Conservation (phyloP, 2,888 invertebrate species). For the Lissonota sp. region DNA sequence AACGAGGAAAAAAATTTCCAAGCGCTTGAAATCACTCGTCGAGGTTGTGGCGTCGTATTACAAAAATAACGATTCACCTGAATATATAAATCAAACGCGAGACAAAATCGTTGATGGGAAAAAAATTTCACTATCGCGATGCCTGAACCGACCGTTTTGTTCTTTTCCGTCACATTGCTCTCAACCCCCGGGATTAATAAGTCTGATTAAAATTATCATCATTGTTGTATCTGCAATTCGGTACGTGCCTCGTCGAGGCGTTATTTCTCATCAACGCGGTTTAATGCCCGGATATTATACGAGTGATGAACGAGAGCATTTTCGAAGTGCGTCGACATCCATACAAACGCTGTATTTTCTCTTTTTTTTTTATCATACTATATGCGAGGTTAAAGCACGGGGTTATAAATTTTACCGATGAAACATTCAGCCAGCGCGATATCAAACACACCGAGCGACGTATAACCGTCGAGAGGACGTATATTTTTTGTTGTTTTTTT, state of each 20-base stretch:
- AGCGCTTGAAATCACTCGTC: too few relatives aligned
- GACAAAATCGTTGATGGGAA: not conserved
- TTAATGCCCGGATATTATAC: not conserved
- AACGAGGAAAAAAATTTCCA: too few relatives aligned
- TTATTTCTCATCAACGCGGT: not conserved
- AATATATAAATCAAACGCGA: too few relatives aligned
- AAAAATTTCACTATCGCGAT: not conserved
- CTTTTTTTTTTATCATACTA: slow-evolving; percentile 5
- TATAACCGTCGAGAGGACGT: too few relatives aligned
- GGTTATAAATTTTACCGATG: slow-evolving; percentile 21
- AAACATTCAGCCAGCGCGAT: slow-evolving; percentile 27
- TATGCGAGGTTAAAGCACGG: slow-evolving; percentile 6
- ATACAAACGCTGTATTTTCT: not conserved
- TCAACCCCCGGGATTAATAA: slow-evolving; percentile 44
- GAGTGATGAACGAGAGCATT: not conserved
- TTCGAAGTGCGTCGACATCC: not conserved
- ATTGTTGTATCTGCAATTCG: slow-evolving; percentile 1
- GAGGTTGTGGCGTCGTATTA: too few relatives aligned
- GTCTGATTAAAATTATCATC: slow-evolving; percentile 47
- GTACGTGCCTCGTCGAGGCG: slow-evolving; percentile 2
- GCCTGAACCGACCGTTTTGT: not conserved
- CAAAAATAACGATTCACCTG: too few relatives aligned
- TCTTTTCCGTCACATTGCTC: slow-evolving; percentile 17
- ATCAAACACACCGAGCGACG: not conserved
- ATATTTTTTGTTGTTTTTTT: too few relatives aligned